Evolutionary conservation across 2,888 invertebrate genomes (phyloP), one percentile per base, ranked within the genome.

Genomic region (Drosophila infuscata): DNA sequence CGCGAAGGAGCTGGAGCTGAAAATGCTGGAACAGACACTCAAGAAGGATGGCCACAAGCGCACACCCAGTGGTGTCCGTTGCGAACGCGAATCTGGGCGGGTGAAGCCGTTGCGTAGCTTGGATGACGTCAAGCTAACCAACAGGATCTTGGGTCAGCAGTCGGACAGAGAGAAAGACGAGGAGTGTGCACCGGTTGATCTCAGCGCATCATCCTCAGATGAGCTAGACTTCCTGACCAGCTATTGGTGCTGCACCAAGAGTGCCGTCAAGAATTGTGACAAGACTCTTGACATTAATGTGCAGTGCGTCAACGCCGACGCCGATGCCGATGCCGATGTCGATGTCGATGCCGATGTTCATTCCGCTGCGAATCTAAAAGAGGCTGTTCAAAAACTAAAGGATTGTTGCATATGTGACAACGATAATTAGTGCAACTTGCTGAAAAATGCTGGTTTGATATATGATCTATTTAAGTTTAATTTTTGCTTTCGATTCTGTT

Each of bases 1-100:
- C 17, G 88, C 84, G 3, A 82, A 70, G 58, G 84, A 89, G 29
- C 33, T 70, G 20, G 76, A 77, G 4, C 32, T 79, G 58, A 86
- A 76, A 30, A 80, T 70, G n/a, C 30, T 62, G 29, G 76, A 72
- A 2, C 69, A 71, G 52, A 66, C 57, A 9, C 17, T 41, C 0
- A 79, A 69, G 36, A 73, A 38, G 33, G 54, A 30, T 35, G 58
- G 36, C 0, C 33, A 54, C 0, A 46, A 63, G 12, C 48, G 64
- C 0, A 51, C 52, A 0, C 8, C 53, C 12, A 65, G 46, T 6
- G 59, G 38, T 3, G 32, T 41, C 0, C 53, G 62, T 3, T 41
- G 38, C 0, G 33, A 54, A 8, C 35, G 51, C 1, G 60, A 63
- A 0, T 52, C 51, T 15, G 3, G 59, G 7, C 48, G 43, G 29